phyloP scores from a whole-genome alignment of 2,113 vertebrate species.

The Coreoperca whiteheadi region DNA sequence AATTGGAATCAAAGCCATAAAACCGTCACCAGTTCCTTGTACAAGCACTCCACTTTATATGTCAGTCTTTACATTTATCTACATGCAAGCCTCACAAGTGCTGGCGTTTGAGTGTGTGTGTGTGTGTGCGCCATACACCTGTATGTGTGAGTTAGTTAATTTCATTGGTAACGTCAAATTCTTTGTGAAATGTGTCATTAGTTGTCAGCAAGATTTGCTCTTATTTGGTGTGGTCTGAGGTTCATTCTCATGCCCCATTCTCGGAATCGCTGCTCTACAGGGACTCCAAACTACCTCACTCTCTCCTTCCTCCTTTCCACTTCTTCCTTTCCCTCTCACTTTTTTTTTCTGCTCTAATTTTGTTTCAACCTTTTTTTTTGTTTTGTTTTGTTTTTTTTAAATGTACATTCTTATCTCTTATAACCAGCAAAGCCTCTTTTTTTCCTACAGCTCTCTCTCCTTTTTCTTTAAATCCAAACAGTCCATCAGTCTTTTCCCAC shows the following conservation, averaged over 20 bases:
- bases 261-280: neutral
- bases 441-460: neutral
- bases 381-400: too few species aligned
- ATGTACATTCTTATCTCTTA: neutral
- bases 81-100: neutral
- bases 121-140: neutral
- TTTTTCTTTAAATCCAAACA: neutral
- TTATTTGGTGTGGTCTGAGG: constrained; percentile 42
- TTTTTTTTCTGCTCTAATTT: neutral
- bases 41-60: neutral
- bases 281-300: neutral
- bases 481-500: too few species aligned
- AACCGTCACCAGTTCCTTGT: neutral
- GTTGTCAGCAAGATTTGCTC: constrained; percentile 19
- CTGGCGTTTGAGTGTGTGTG: neutral
- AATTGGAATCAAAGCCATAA: neutral
- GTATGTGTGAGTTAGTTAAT: neutral
- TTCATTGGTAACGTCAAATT: constrained; percentile 34
- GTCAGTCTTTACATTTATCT: neutral
- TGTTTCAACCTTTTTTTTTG: neutral
- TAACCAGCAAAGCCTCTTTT: neutral
- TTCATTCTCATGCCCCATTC: constrained; percentile 45
- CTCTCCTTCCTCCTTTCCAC: neutral
- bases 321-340: neutral
- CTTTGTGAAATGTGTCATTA: constrained; percentile 30